Percentiles rank a stretch among this genome's conserved stretches.
These are phyloP conservation scores for Maniola hyperantus DNA, from an alignment of 2,888 invertebrate genomes.

Conservation along the genomic window DNA sequence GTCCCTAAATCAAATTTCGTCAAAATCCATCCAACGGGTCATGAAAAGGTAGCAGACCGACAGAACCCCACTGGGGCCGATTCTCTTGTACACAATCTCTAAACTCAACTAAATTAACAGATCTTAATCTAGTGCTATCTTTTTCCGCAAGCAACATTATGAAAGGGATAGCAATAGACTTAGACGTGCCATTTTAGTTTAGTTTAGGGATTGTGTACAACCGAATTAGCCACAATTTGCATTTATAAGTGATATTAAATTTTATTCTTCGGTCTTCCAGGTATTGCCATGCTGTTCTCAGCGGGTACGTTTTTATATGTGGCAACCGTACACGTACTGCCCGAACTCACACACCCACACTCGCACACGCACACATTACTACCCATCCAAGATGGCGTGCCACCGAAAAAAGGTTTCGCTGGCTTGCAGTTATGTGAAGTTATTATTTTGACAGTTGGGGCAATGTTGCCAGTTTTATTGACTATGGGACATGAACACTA, in stretches of 20 bases:
- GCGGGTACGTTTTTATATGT: slow-evolving; percentile 99
- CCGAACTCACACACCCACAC: slow-evolving; percentile 89
- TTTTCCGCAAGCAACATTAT: no score
- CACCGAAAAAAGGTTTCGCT: slow-evolving; percentile 59
- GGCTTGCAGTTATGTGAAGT: slow-evolving; percentile 91
- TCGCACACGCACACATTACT: slow-evolving; percentile 67
- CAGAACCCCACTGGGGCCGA: no score
- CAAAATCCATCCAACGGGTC: no score
- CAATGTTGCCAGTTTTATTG: slow-evolving; percentile 93
- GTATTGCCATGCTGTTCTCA: slow-evolving; percentile 98
- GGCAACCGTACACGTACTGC: slow-evolving; percentile 98
- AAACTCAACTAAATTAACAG: no score
- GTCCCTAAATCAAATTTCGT: no score
- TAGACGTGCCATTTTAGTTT: no score
- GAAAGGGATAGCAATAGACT: no score
- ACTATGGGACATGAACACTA: slow-evolving; percentile 96
- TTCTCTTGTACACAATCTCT: no score
- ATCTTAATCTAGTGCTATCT: no score
- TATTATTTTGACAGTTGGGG: slow-evolving; percentile 91
- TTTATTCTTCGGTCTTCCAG: slow-evolving; percentile 64
- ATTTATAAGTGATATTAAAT: slow-evolving; percentile 5
- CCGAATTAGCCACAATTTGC: no score
- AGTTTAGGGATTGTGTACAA: no score
- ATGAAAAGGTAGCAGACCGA: no score
- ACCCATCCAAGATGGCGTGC: slow-evolving; percentile 60